Evolutionary conservation across 1,140 invertebrate species (phyloP).

Genomic region (Bursaphelenchus mucronatus): DNA sequence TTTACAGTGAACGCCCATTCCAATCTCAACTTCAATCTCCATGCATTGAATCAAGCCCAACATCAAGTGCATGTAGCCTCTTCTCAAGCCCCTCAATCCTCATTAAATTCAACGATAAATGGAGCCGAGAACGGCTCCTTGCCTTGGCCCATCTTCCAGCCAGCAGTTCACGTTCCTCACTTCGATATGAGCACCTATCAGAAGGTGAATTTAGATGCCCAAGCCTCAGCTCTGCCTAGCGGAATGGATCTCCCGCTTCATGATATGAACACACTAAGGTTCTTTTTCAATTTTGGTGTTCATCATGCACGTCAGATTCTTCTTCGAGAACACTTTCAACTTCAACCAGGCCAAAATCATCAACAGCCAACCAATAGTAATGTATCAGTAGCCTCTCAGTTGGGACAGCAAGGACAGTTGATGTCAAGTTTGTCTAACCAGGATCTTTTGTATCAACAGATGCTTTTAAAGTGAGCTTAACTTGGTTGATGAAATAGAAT

Average conservation of each 20-base stretch:
- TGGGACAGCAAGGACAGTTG: background rate
- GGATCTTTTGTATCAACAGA: slow-evolving; percentile 15
- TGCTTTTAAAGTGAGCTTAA: slow-evolving; percentile 13
- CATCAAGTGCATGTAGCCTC: too few species aligned
- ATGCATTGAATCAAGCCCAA: too few species aligned
- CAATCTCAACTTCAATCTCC: too few species aligned
- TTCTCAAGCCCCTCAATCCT: background rate
- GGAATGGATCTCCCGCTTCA: slow-evolving; percentile 49
- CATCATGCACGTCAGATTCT: slow-evolving; percentile 45
- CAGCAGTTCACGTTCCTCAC: slow-evolving; percentile 37
- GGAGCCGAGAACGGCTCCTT: slow-evolving; percentile 6
- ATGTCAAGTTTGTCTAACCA: background rate
- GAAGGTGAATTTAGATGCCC: slow-evolving; percentile 46
- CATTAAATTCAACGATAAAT: background rate
- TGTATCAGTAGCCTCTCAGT: background rate
- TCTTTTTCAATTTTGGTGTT: slow-evolving; percentile 52
- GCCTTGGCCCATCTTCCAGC: slow-evolving; percentile 33
- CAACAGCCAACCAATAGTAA: background rate
- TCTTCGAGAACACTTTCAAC: slow-evolving; percentile 40
- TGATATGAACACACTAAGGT: slow-evolving; percentile 48
- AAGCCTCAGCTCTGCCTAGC: slow-evolving; percentile 37
- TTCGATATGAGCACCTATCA: slow-evolving; percentile 48
- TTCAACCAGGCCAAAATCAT: slow-evolving; percentile 11
- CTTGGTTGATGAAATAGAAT: background rate
- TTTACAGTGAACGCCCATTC: too few species aligned